These are phyloP conservation scores for Thalassophryne amazonica DNA, from an alignment of 2,797 vertebrate species.

Conservation along the genomic window DNA sequence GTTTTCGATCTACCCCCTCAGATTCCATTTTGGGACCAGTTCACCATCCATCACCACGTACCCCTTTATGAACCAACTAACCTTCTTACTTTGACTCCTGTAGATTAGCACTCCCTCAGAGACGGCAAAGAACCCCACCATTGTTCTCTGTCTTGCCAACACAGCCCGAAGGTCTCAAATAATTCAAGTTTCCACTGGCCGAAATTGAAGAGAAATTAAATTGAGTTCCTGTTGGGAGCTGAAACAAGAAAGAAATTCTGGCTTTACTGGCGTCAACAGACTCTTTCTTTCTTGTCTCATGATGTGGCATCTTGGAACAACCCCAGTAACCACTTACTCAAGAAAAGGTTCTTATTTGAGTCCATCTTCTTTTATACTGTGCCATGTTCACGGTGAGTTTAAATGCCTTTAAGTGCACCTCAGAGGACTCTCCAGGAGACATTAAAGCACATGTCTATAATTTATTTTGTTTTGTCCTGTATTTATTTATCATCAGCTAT, in stretches of 20 bases:
- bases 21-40: conserved; percentile 58
- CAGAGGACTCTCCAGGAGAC: conserved; percentile 19
- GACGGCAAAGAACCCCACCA: conserved; percentile 55
- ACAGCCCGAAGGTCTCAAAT: conserved; percentile 40
- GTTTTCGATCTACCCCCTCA: too few relatives aligned
- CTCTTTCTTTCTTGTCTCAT: conserved; percentile 23
- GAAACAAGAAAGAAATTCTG: conserved; percentile 40
- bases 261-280: conserved; percentile 17
- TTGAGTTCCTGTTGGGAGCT: conserved; percentile 53
- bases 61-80: conserved; percentile 50
- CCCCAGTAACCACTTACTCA: conserved; percentile 33
- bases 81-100: conserved; percentile 73
- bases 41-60: conserved; percentile 64
- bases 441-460: conserved; percentile 11
- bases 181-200: conserved; percentile 49
- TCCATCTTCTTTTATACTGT: conserved; percentile 20
- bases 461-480: not conserved
- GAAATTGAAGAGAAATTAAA: conserved; percentile 56
- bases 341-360: conserved; percentile 37
- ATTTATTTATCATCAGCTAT: not conserved
- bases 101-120: conserved; percentile 64
- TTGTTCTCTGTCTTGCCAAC: conserved; percentile 52
- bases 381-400: conserved; percentile 21
- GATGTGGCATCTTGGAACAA: conserved; percentile 24
- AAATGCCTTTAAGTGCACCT: conserved; percentile 36